Evolutionary conservation across 2,113 vertebrate genomes (phyloP), one percentile per base, ranked within the genome.

Genomic region (Jacana jacana): DNA sequence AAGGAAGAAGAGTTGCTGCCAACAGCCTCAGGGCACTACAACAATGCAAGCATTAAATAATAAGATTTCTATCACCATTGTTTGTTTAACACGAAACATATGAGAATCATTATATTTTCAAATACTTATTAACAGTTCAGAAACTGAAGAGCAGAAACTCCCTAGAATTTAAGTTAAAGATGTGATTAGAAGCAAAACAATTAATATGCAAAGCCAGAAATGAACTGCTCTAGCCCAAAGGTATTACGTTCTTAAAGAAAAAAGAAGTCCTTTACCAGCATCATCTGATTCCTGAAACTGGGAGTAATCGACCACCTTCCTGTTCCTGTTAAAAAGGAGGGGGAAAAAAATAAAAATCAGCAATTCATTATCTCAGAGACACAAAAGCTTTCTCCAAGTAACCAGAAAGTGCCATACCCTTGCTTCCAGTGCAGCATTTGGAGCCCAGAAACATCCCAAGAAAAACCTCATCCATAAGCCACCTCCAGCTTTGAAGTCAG

Each of bases 281-380:
- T 99, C 99, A 94, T 99, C 99, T 92, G 99, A 99, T 97, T 99
- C 99, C 72, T 99, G 99, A 98, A 99, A 99, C 97, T 99, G 99
- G 93, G 99, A 99, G 97, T 99, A 99, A 98, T 99, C 99, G 92
- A 99, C 99, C 96, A 99, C 99, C 97, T 99, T 99, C 98, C 99
- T 99, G 98, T 99, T 99, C 99, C 99, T 99, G 98, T 95, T 66
- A 18, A 94, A 82, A 92, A 82, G 16, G 6, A 49, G 17, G 8
- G 11, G 17, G 4, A 18, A 72, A 86, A 48, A 90, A 86, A 55
- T 91, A 42, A 44, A 40, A n/a, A 76, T 96, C 14, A 96, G 69
- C 70, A 95, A 93, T 95, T 70, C 16, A 76, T 40, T 2, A 68
- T 57, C 60, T 54, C 52, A 87, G 49, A 93, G 86, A 70, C 12